Conservation (phyloP, 2,113 vertebrate species). For the Equus przewalskii region DNA sequence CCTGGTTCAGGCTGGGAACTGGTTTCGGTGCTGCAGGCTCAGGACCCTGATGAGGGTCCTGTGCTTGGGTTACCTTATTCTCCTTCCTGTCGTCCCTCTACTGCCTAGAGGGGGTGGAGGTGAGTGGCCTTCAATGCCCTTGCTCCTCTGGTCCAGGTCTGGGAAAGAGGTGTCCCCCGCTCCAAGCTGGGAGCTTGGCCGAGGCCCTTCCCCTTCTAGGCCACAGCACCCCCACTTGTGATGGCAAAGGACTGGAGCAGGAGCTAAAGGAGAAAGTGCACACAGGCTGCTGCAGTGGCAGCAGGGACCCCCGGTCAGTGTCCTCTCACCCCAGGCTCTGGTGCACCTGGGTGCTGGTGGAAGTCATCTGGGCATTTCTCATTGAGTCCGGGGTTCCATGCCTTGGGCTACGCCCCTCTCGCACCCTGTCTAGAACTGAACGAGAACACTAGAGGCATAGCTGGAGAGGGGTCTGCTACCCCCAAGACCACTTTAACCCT, state of each 20-base stretch:
- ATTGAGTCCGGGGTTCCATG: background rate
- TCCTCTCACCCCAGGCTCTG: background rate
- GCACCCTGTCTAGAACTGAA: background rate
- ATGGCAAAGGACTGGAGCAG: background rate
- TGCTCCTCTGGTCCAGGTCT: background rate
- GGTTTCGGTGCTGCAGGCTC: background rate
- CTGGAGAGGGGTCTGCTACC: too few relatives aligned
- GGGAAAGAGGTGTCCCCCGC: background rate
- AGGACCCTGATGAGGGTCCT: accelerated
- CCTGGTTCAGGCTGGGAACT: constrained; percentile 18
- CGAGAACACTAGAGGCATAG: background rate
- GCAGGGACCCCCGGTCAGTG: background rate
- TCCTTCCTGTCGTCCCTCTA: background rate
- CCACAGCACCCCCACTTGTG: background rate
- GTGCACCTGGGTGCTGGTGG: background rate
- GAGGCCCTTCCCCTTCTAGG: background rate
- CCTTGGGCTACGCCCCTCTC: background rate
- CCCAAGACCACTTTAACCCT: background rate
- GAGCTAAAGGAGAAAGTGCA: background rate
- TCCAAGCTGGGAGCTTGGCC: background rate
- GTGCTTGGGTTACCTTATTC: background rate
- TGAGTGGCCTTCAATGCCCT: background rate
- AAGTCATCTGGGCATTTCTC: background rate
- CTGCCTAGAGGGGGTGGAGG: accelerated
- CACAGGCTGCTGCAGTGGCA: background rate